A percentile compares a stretch with the other conserved stretches of the same genome.
Evolutionary conservation across 1,140 invertebrate species (phyloP).

Genomic region (Drosophila auraria): DNA sequence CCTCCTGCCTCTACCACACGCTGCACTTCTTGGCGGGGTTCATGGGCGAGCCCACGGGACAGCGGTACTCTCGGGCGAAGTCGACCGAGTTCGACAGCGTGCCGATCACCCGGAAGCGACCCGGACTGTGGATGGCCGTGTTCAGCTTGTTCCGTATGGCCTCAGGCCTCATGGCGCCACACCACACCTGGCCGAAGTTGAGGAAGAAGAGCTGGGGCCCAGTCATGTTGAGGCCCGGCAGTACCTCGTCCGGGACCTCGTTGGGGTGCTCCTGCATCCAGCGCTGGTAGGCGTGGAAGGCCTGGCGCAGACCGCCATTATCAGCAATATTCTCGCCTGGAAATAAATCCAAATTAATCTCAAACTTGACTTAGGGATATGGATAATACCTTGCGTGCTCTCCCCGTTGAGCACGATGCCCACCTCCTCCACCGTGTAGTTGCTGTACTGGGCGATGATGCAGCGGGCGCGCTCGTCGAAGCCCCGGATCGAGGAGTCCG

Average conservation of each 20-base stretch:
- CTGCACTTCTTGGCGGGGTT: conserved; percentile 94
- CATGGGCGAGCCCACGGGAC: conserved; percentile 90
- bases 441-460: conserved; percentile 89
- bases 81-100: conserved; percentile 94
- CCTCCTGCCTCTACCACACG: conserved; percentile 65
- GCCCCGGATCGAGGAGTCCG: conserved; percentile 87
- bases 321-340: conserved; percentile 95
- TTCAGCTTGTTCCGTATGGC: conserved; percentile 86
- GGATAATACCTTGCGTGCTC: conserved; percentile 85
- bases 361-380: background rate
- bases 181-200: conserved; percentile 95
- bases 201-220: conserved; percentile 93
- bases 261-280: conserved; percentile 69
- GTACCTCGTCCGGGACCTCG: conserved; percentile 85
- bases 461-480: conserved; percentile 91
- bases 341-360: background rate
- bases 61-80: conserved; percentile 91
- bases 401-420: conserved; percentile 86
- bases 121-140: conserved; percentile 93
- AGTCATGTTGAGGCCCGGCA: conserved; percentile 91
- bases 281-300: conserved; percentile 87
- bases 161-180: conserved; percentile 85
- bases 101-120: conserved; percentile 91
- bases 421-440: conserved; percentile 88
- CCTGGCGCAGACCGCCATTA: conserved; percentile 94